phyloP scores from a whole-genome alignment of 2,797 vertebrate genomes.

The Rhabdophis nuchalis region DNA sequence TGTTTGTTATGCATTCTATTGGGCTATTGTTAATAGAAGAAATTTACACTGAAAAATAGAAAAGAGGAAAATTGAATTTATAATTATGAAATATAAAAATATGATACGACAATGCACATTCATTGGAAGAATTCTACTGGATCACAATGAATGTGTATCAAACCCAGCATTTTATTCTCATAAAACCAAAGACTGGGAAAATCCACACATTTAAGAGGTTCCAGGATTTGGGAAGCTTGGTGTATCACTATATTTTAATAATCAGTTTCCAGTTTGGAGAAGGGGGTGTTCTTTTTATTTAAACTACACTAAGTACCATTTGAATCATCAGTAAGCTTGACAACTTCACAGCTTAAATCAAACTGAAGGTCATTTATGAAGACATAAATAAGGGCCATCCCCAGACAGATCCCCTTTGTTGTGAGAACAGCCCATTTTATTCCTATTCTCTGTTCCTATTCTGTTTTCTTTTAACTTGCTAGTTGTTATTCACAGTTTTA shows the following conservation, averaged over 20 bases:
- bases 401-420: neutral
- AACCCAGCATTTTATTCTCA: neutral
- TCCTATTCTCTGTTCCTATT: neutral
- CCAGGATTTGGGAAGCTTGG: neutral
- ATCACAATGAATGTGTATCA: neutral
- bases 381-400: neutral
- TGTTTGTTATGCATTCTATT: neutral
- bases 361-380: neutral
- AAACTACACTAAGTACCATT: neutral
- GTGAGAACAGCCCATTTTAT: neutral
- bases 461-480: neutral
- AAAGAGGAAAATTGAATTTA: neutral
- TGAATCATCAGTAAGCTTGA: neutral
- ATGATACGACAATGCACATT: neutral
- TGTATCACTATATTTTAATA: neutral
- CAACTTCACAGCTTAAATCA: neutral
- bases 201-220: neutral
- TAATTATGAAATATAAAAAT: neutral
- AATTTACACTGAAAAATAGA: neutral
- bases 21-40: neutral
- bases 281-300: neutral
- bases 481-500: neutral
- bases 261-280: neutral
- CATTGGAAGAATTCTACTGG: neutral
- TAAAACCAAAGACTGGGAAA: neutral